Base-by-base conservation (phyloP, 2,797 vertebrate genomes). In the Gymnothorax javanicus region DNA sequence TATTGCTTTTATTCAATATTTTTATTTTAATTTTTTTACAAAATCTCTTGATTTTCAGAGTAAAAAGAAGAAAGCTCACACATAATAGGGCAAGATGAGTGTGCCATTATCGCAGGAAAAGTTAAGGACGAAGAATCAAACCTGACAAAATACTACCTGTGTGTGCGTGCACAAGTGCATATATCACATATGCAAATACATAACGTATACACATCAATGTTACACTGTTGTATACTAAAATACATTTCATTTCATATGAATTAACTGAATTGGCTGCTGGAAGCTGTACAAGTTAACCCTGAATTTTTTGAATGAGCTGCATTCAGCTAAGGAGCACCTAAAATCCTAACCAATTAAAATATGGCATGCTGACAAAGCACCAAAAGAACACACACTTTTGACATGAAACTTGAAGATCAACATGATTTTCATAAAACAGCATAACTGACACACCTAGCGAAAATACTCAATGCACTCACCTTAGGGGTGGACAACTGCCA, bases 1-100 rank as follows among this genome's bases (percentile, higher is more conserved):
- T 95, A 95, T 95, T 96, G 94, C 95, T 93, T 90, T 88, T 83
- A 84, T 88, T 84, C 88, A 88, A 58, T 84, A 83, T 87, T 90
- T 90, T 62, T 57, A 11, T 83, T 90, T 15, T 91, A 43, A 1
- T 43, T 82, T 86, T 2, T 82, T 67, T 56, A n/a, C 7, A 84
- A 67, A 20, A 3, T 77, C 56, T 20, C 1, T 20, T 23, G 25
- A 43, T 81, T 81, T 81, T 81, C 33, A 52, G 17, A 79, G 43
- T 79, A 67, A 82, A 85, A 33, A 83, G 59, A 75, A 83, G 84
- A 91, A 92, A 88, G 60, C 73, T 86, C 89, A 90, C 86, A 90
- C 86, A 3, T 56, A 52, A 81, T 52, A 84, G 92, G 86, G 90
- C 91, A 91, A 81, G 84, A 33, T 86, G 56, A 85, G 59, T 60